These are phyloP conservation scores for Sarcophilus harrisii DNA, from an alignment of 2,797 vertebrate genomes.

Conservation along the genomic window DNA sequence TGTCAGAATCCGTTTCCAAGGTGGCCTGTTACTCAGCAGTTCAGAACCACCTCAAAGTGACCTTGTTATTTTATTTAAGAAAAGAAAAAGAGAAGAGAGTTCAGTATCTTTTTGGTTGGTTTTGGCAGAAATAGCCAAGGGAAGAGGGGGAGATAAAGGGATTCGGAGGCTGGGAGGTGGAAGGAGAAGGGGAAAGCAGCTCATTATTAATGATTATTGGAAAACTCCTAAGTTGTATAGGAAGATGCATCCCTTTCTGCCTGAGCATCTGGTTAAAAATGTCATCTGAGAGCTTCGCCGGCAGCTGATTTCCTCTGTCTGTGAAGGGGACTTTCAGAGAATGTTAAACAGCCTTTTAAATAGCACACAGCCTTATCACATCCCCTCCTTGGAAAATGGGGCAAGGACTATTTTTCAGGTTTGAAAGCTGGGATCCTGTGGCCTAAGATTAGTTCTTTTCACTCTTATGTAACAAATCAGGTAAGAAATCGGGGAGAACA, in stretches of 20 bases:
- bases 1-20: neutral
- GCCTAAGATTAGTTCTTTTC: slow-evolving; percentile 51
- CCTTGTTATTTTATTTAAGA: neutral
- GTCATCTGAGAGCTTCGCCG: slow-evolving; percentile 68
- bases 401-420: slow-evolving; percentile 68
- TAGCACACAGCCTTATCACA: slow-evolving; percentile 58
- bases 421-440: slow-evolving; percentile 56
- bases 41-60: neutral
- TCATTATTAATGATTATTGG: neutral
- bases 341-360: slow-evolving; percentile 53
- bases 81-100: neutral
- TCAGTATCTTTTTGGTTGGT: neutral
- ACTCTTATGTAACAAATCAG: slow-evolving; percentile 64
- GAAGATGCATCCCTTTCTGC: slow-evolving; percentile 64
- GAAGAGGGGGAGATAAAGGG: neutral
- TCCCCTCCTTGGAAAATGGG: slow-evolving; percentile 53
- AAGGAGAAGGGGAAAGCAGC: neutral
- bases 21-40: neutral
- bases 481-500: slow-evolving; percentile 67
- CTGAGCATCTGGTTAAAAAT: slow-evolving; percentile 75
- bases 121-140: neutral
- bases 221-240: slow-evolving; percentile 41
- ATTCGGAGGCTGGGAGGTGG: neutral
- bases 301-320: slow-evolving; percentile 59
- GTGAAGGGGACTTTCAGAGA: slow-evolving; percentile 67